A percentile compares a stretch with the other conserved stretches of the same genome.
Evolutionary conservation across 2,797 vertebrate genomes (phyloP).

Genomic region (Hydrolagus colliei): DNA sequence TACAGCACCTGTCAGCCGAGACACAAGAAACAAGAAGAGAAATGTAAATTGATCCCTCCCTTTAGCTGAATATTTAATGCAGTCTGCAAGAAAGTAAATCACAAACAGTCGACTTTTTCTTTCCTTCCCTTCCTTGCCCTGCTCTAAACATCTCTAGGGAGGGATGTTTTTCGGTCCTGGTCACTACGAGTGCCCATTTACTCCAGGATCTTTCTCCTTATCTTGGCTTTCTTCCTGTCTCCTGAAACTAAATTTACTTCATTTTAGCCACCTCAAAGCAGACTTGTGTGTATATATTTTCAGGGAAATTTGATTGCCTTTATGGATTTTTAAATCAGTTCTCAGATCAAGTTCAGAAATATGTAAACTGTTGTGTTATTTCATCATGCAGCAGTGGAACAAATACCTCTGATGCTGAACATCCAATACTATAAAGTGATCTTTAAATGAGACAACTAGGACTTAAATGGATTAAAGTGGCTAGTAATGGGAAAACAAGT

Average conservation of each 20-base stretch:
- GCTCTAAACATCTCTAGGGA: constrained; percentile 69
- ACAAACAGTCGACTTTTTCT: constrained; percentile 66
- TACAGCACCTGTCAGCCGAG: constrained; percentile 80
- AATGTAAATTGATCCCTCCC: constrained; percentile 70
- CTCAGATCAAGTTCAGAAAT: constrained; percentile 78
- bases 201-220: constrained; percentile 63
- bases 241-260: constrained; percentile 75
- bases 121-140: constrained; percentile 61
- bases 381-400: constrained; percentile 55
- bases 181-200: constrained; percentile 64
- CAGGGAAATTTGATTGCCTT: constrained; percentile 75
- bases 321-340: constrained; percentile 84
- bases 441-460: constrained; percentile 68
- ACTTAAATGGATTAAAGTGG: constrained; percentile 85
- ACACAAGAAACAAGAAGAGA: constrained; percentile 79
- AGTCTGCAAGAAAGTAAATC: constrained; percentile 65
- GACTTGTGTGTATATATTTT: constrained; percentile 85
- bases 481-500: constrained; percentile 84
- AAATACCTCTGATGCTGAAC: constrained; percentile 59
- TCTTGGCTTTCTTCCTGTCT: constrained; percentile 74
- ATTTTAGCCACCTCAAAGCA: constrained; percentile 80
- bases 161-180: constrained; percentile 67
- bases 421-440: constrained; percentile 62
- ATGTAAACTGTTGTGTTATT: constrained; percentile 81
- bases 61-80: constrained; percentile 80